These are phyloP conservation scores for Muraenolepis orangiensis DNA, from an alignment of 2,797 vertebrate genomes.

Conservation along the genomic window DNA sequence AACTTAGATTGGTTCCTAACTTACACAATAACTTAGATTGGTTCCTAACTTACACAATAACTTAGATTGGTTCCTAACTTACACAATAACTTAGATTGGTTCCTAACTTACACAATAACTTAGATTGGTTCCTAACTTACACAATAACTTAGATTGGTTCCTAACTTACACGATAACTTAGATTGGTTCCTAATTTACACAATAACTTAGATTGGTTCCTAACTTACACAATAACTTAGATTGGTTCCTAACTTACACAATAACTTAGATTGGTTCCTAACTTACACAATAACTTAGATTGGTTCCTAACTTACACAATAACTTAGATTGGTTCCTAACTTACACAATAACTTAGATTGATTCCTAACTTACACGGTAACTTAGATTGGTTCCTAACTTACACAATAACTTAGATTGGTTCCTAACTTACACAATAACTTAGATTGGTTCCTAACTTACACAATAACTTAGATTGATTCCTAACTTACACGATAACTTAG, in stretches of 20 bases:
- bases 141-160: not conserved
- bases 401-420: not conserved
- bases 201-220: slow-evolving; percentile 6
- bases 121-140: slow-evolving; percentile 20
- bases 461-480: not conserved
- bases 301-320: slow-evolving; percentile 18
- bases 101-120: slow-evolving; percentile 21
- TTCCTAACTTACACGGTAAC: slow-evolving; percentile 24
- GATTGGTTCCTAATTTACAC: slow-evolving; percentile 19
- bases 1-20: slow-evolving; percentile 21
- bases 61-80: slow-evolving; percentile 23
- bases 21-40: not conserved
- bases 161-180: slow-evolving; percentile 20
- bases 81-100: not conserved
- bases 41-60: slow-evolving; percentile 19
- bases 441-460: slow-evolving; percentile 19
- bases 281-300: slow-evolving; percentile 3
- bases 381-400: slow-evolving; percentile 21
- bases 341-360: not conserved
- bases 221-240: slow-evolving; percentile 18
- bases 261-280: slow-evolving; percentile 22
- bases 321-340: slow-evolving; percentile 21
- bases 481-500: slow-evolving; percentile 21
- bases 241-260: slow-evolving; percentile 16
- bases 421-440: slow-evolving; percentile 19